Evolutionary conservation across 2,888 invertebrate species (phyloP).

Genomic region (Zaprionus bogoriensis): DNA sequence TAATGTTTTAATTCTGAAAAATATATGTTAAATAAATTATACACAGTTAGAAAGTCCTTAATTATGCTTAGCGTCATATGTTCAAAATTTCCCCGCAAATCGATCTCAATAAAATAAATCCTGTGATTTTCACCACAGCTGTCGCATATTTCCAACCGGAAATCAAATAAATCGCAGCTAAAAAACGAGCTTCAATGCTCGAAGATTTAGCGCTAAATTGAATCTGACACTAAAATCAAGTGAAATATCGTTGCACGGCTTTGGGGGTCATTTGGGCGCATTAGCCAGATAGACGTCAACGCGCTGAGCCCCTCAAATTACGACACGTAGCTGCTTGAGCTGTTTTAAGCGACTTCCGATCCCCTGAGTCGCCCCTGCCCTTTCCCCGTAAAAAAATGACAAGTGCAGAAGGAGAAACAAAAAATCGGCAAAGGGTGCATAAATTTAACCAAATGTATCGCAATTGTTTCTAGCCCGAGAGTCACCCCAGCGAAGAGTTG

Average conservation of each 20-base stretch:
- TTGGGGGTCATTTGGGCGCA: slow-evolving; percentile 64
- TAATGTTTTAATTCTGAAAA: too few species aligned
- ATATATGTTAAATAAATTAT: too few species aligned
- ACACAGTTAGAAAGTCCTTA: too few species aligned
- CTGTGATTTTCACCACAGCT: slow-evolving; percentile 20
- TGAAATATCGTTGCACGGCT: slow-evolving; percentile 68
- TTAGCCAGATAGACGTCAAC: slow-evolving; percentile 43
- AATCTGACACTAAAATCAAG: slow-evolving; percentile 65
- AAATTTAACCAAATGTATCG: slow-evolving; percentile 72
- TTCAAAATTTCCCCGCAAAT: neutral
- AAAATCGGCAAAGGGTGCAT: slow-evolving; percentile 65
- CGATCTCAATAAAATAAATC: slow-evolving; percentile 1
- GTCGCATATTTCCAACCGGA: slow-evolving; percentile 21
- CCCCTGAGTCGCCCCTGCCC: slow-evolving; percentile 15
- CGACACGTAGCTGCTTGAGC: slow-evolving; percentile 38
- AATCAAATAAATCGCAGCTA: slow-evolving; percentile 21
- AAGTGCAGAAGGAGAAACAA: slow-evolving; percentile 46
- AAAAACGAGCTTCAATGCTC: slow-evolving; percentile 48
- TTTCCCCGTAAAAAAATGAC: slow-evolving; percentile 62
- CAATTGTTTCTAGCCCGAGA: slow-evolving; percentile 71
- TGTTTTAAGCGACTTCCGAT: slow-evolving; percentile 37
- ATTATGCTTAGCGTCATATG: neutral
- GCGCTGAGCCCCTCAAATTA: slow-evolving; percentile 60
- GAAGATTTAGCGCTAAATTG: slow-evolving; percentile 62
- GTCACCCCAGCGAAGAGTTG: slow-evolving; percentile 7